A percentile compares a stretch with the other conserved stretches of the same genome.
Conservation (phyloP, 2,113 vertebrate genomes). For the Bubo scandiacus region DNA sequence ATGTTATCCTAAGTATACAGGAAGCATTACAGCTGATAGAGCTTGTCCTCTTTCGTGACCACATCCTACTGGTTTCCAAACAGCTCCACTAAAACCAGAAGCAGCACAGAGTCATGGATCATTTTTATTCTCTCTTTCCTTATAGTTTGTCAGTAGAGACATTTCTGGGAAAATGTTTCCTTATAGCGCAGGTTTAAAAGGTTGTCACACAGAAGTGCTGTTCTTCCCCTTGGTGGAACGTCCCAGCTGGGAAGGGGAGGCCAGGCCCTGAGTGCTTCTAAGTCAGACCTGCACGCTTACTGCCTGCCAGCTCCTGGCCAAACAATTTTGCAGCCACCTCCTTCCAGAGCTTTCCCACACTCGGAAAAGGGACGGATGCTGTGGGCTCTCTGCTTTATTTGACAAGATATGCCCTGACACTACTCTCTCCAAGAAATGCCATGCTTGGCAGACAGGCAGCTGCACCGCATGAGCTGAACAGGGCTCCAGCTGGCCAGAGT, state of each 20-base stretch:
- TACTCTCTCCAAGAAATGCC: background rate
- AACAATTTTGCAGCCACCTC: background rate
- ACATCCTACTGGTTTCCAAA: background rate
- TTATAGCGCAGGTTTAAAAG: rapidly evolving
- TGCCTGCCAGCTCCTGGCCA: background rate
- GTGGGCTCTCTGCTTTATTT: background rate
- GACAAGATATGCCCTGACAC: background rate
- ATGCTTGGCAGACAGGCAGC: background rate
- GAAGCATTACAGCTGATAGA: background rate
- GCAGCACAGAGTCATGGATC: background rate
- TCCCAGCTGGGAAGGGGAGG: background rate
- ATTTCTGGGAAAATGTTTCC: background rate
- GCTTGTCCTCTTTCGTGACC: background rate
- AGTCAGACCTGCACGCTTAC: background rate
- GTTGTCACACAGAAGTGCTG: background rate
- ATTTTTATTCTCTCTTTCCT: background rate
- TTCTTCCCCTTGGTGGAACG: background rate
- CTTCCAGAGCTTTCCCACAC: background rate
- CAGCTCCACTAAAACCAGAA: background rate
- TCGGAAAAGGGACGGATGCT: background rate
- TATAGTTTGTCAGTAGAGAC: background rate
- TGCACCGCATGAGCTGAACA: background rate
- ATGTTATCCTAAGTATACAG: background rate
- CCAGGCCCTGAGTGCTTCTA: rapidly evolving
- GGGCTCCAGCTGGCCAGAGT: background rate